A percentile compares a stretch with the other conserved stretches of the same genome.
These are phyloP conservation scores for Sisyra terminalis DNA, from an alignment of 2,888 invertebrate species.

Conservation along the genomic window DNA sequence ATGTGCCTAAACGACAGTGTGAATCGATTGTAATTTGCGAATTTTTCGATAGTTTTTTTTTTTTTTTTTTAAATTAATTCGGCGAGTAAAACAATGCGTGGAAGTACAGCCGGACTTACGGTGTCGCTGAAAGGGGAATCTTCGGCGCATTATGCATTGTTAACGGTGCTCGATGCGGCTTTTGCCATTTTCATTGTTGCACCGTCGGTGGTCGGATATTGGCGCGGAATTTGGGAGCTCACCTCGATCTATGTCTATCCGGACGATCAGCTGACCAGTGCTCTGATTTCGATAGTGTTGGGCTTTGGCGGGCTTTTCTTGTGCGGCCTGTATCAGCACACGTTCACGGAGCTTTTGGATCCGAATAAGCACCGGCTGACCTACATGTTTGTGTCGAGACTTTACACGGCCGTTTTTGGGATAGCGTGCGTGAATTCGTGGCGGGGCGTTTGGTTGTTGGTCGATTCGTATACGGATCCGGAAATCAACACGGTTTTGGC, in stretches of 20 bases:
- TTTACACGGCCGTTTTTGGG: constrained; percentile 60
- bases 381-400: constrained; percentile 51
- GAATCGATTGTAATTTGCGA: background rate
- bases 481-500: constrained; percentile 35
- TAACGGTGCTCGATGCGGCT: constrained; percentile 51
- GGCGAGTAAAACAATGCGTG: constrained; percentile 34
- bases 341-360: constrained; percentile 37
- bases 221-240: constrained; percentile 74
- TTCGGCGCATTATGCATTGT: constrained; percentile 30
- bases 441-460: constrained; percentile 67
- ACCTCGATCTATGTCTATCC: constrained; percentile 58
- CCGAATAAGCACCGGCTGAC: constrained; percentile 51
- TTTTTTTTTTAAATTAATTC: background rate
- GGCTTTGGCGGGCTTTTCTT: constrained; percentile 51
- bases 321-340: constrained; percentile 38
- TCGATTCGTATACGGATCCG: constrained; percentile 53
- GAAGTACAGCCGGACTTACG: constrained; percentile 48
- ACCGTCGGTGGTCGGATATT: constrained; percentile 69
- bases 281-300: constrained; percentile 47
- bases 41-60: background rate
- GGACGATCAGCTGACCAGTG: constrained; percentile 38
- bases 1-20: background rate
- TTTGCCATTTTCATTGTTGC: constrained; percentile 58
- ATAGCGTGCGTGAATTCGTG: constrained; percentile 75
- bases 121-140: constrained; percentile 40